These are phyloP conservation scores for Sepioteuthis lessoniana DNA, from an alignment of 2,888 invertebrate species.

Conservation along the genomic window DNA sequence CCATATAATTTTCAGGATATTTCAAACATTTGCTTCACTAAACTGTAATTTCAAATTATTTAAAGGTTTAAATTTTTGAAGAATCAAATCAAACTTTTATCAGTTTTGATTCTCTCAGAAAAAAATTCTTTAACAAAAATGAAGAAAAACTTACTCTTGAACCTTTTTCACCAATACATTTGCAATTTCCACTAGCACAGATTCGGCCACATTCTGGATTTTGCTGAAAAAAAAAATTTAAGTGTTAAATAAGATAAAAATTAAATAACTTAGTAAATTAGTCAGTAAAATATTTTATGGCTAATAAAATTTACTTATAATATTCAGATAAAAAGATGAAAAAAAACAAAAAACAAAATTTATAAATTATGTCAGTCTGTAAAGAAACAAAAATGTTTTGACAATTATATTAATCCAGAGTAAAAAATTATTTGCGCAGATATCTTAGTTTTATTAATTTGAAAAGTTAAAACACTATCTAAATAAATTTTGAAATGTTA, in stretches of 20 bases:
- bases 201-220: conserved; percentile 48
- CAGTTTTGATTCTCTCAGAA: too few relatives aligned
- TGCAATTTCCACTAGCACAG: conserved; percentile 56
- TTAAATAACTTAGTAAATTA: neutral
- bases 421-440: neutral
- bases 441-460: neutral
- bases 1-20: too few relatives aligned
- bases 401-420: too few relatives aligned
- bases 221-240: neutral
- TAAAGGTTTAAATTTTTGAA: too few relatives aligned
- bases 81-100: too few relatives aligned
- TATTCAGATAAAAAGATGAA: neutral
- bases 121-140: neutral
- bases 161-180: conserved; percentile 70
- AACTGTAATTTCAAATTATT: too few relatives aligned
- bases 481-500: neutral
- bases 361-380: neutral
- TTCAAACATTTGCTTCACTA: too few relatives aligned
- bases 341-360: neutral
- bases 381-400: too few relatives aligned
- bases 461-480: neutral
- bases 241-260: neutral
- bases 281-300: neutral
- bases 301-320: neutral
- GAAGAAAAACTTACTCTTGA: conserved; percentile 63